Conservation (phyloP, 1,140 invertebrate genomes). For the Drosophila suzukii region DNA sequence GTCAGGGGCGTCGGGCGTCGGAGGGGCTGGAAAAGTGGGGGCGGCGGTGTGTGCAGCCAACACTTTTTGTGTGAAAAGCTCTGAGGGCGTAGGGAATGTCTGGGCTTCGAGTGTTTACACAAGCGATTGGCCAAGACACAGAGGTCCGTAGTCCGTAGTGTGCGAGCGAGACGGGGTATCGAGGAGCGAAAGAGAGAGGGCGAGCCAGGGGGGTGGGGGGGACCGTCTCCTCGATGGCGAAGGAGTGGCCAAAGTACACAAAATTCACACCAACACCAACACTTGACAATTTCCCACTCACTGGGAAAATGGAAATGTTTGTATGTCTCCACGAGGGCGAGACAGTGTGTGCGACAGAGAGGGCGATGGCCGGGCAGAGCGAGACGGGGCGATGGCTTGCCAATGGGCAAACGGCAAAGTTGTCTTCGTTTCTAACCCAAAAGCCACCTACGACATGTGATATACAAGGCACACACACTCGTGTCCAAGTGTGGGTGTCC, state of each 20-base stretch:
- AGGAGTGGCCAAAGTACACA: conserved; percentile 85
- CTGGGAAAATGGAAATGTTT: conserved; percentile 46
- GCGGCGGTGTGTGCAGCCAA: conserved; percentile 52
- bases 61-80: conserved; percentile 81
- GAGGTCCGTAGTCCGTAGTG: neutral
- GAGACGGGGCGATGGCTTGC: conserved; percentile 42
- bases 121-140: conserved; percentile 77
- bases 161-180: conserved; percentile 7
- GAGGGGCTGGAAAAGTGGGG: neutral
- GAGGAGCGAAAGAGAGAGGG: conserved; percentile 9
- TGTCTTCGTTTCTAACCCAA: conserved; percentile 56
- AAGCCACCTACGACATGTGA: conserved; percentile 40
- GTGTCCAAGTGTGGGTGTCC: neutral
- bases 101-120: conserved; percentile 66
- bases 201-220: neutral
- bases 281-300: conserved; percentile 70
- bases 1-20: neutral
- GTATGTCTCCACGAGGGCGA: conserved; percentile 26
- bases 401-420: conserved; percentile 65
- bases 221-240: conserved; percentile 45
- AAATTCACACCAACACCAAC: conserved; percentile 82
- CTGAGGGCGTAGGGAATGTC: conserved; percentile 51
- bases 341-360: conserved; percentile 16
- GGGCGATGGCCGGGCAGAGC: neutral
- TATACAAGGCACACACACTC: conserved; percentile 24